Evolutionary conservation across 2,888 invertebrate genomes (phyloP), one percentile per base, ranked within the genome.

Genomic region (Tetranychus truncatus): DNA sequence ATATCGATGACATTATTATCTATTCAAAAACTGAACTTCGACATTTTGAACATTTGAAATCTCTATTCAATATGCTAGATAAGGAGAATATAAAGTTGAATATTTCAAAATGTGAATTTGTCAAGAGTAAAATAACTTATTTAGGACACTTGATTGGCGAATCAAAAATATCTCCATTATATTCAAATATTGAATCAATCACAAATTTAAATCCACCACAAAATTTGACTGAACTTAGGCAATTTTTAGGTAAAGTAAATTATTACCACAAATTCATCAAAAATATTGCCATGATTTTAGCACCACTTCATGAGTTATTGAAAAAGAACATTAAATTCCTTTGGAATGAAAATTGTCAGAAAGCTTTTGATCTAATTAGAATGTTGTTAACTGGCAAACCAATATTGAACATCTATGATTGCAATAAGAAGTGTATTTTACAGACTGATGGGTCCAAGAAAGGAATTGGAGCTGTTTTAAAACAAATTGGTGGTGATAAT

Each of bases 1-100:
- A 81, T 76, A 72, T 80, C 6, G 80, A 81, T 74, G 80, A 81
- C 73, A 76, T 81, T 8, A 66, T 81, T 0, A 77, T 81, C 1
- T 79, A 75, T 66, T 76, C 77, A 4, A 46, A 76, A 46, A 76
- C 75, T 1, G 77, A 79, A 71, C 74, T 75, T 11, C 77, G 79
- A 71, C 77, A 77, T 72, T 4, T 78, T 18, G 65, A 46, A 9
- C 74, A 77, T 71, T 55, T 79, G 15, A 55, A 24, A 24, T 24
- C 24, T 0, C 24, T 24, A 24, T 24, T 24, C 24, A 24, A 24
- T 24, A 24, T 24, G 24, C 24, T 24, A 24, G 24, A 24, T 24
- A 24, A 24, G 1, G 24, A 24, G 24, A 24, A 24, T 24, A 24
- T 24, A 21, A 21, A 21, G 21, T 1, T 21, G 21, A 21, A 21